Evolutionary conservation across 2,113 vertebrate species (phyloP), one percentile per base, ranked within the genome.

Genomic region (Misgurnus anguillicaudatus): DNA sequence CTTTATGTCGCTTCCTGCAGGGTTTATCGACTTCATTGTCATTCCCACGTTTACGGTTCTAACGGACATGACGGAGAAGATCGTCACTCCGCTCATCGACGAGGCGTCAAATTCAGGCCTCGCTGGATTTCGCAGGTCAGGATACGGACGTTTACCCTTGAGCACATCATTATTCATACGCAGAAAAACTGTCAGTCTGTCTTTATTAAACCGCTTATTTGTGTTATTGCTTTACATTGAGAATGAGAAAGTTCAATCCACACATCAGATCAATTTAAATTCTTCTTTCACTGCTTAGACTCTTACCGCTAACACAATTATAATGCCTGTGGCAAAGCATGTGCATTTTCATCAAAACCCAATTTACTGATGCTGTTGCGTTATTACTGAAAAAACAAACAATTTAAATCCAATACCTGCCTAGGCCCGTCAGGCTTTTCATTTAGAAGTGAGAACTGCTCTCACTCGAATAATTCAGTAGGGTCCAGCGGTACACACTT

Each of bases 1-100:
- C 51, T 24, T 63, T 24, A 55, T 17, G 0, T 83, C 5, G 83
- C 85, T 71, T 79, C 76, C 68, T 16, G 16, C 90, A 99, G 98
- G 98, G 79, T 99, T 99, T 88, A 99, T 99, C 71, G 98, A 99
- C 88, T 99, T 98, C 88, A 99, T 99, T 0, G 98, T 99, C 91
- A 94, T 98, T 64, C 97, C 98, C 81, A 99, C 98, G 41, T 99
- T 99, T 89, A 96, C 95, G 69, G 96, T 99, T 85, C 92, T 99
- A 87, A 96, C 96, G 0, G 97, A 99, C 89, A 98, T 99, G 96
- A 96, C 95, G 0, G 98, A 99, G 82, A 96, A 95, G 73, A 97
- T 99, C 78, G 93, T 99, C 88, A 97, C 93, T 6, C 97, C 96
- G 0, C 92, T 99, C 47, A 94, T 97, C 0, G 95, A 98, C 5